Evolutionary conservation across 2,888 invertebrate genomes (phyloP), one percentile per base, ranked within the genome.

Genomic region (Sepiola atlantica): DNA sequence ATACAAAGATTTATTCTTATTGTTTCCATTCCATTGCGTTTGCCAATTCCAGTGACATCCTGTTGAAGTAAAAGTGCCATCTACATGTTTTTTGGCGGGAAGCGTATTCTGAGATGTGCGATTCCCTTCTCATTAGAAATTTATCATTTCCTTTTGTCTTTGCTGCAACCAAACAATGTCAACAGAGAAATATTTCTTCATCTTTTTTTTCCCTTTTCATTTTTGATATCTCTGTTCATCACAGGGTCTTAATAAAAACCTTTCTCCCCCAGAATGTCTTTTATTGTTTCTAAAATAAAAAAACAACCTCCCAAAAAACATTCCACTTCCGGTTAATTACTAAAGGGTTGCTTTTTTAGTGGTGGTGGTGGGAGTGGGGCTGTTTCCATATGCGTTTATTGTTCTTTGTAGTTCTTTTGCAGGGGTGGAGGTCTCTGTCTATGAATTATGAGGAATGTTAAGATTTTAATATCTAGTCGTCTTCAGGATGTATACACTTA

Each of bases 401-500:
- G n/a, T 77, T n/a, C 77, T 77, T 77, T 45, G 45, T 45, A 45
- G 45, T 45, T 45, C 45, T 45, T 45, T 45, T 45, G 45, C 45
- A 45, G 45, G 45, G 45, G 45, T 45, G 45, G 77, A 77, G 77
- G n/a, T n/a, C 18, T n/a, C n/a, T n/a, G n/a, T n/a, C n/a, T 77
- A 16, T 77, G n/a, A 77, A 77, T 77, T 77, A 77, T 14, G 77
- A 77, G 77, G n/a, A 77, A 18, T n/a, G 77, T 16, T 18, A 77
- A 32, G n/a, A 77, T 77, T 77, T 28, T 77, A 77, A 77, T 77
- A 77, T 77, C 16, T n/a, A 32, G n/a, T 77, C n/a, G 32, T 77
- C n/a, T 77, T 77, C 77, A 77, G 77, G 77, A 77, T 32, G 77
- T 77, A 32, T n/a, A 77, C 77, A 77, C 77, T 77, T 77, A 77